phyloP scores from a whole-genome alignment of 2,888 invertebrate genomes.

The Rhamphomyia laevipes region DNA sequence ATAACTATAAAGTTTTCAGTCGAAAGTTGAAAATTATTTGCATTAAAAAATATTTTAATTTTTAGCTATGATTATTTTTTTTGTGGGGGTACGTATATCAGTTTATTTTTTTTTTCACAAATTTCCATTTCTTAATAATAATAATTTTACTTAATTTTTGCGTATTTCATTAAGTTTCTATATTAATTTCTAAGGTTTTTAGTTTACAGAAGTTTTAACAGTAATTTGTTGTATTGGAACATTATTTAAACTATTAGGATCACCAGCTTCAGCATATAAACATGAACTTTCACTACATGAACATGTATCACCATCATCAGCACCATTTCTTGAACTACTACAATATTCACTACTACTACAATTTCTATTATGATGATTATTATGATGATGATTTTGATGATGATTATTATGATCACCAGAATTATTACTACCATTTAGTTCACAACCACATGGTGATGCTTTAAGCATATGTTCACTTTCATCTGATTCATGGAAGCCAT shows the following conservation, averaged over 20 bases:
- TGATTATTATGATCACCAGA: neutral
- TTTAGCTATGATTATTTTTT: too few relatives aligned
- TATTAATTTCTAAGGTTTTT: too few relatives aligned
- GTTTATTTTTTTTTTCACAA: too few relatives aligned
- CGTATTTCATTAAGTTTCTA: too few relatives aligned
- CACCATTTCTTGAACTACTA: constrained; percentile 40
- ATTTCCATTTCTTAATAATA: too few relatives aligned
- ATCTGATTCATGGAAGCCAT: constrained; percentile 23
- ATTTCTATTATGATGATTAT: constrained; percentile 16
- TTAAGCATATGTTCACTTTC: constrained; percentile 23
- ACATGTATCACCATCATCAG: constrained; percentile 47
- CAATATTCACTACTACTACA: constrained; percentile 40
- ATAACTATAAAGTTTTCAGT: too few relatives aligned
- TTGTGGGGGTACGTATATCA: too few relatives aligned
- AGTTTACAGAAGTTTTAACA: too few relatives aligned
- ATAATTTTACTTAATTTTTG: too few relatives aligned
- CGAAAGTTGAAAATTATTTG: too few relatives aligned
- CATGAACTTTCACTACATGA: constrained; percentile 53
- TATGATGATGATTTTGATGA: neutral
- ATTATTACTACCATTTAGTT: constrained; percentile 13
- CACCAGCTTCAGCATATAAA: constrained; percentile 48
- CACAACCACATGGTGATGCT: constrained; percentile 9
- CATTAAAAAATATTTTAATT: too few relatives aligned
- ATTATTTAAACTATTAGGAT: constrained; percentile 19
- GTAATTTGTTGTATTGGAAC: neutral